phyloP scores from a whole-genome alignment of 2,797 vertebrate species.

The Pelobates cultripes region DNA sequence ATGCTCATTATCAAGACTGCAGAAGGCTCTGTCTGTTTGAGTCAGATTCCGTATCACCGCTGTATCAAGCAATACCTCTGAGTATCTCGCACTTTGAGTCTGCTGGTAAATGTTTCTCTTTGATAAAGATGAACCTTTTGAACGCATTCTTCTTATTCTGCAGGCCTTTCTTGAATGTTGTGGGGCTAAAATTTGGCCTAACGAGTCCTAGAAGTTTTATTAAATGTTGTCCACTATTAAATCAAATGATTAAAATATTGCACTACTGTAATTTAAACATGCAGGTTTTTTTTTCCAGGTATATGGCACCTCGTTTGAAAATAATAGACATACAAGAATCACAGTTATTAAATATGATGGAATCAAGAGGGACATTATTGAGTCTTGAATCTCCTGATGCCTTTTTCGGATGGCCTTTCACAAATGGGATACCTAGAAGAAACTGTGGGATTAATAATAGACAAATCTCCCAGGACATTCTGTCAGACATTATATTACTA shows the following conservation, averaged over 20 bases:
- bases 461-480: neutral
- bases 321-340: conserved; percentile 27
- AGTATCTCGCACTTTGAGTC: conserved; percentile 50
- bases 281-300: neutral
- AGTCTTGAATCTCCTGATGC: conserved; percentile 27
- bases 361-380: neutral
- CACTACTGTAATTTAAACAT: conserved; percentile 24
- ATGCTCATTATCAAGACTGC: conserved; percentile 48
- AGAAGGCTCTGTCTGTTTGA: conserved; percentile 52
- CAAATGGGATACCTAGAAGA: conserved; percentile 2
- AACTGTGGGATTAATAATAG: neutral
- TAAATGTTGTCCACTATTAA: conserved; percentile 38
- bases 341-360: neutral
- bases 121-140: conserved; percentile 54
- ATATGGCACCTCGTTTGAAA: neutral
- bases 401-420: conserved; percentile 18
- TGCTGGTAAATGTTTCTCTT: conserved; percentile 55
- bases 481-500: neutral
- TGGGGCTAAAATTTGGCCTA: conserved; percentile 31
- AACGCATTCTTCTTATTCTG: conserved; percentile 48
- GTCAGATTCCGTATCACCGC: conserved; percentile 47
- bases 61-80: conserved; percentile 56
- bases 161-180: conserved; percentile 25
- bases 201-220: conserved; percentile 45
- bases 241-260: conserved; percentile 47